phyloP scores from a whole-genome alignment of 1,140 invertebrate genomes.

The Diabrotica virgifera region DNA sequence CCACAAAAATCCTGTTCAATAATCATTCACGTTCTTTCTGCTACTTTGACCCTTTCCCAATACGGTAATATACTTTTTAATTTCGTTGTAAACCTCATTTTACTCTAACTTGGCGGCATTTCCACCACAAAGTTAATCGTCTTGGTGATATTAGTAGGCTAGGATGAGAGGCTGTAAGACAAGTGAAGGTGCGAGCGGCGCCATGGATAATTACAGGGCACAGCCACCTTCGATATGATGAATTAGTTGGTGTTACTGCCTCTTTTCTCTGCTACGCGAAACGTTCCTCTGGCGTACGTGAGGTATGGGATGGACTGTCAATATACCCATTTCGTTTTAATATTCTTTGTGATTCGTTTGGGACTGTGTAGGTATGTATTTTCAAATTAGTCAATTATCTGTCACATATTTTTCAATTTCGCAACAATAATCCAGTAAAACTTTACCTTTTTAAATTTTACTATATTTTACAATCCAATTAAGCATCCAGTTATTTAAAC shows the following conservation, averaged over 20 bases:
- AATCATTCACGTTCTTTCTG: background rate
- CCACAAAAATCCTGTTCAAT: background rate
- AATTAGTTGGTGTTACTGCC: conserved; percentile 31
- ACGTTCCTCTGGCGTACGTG: conserved; percentile 7
- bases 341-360: too few species aligned
- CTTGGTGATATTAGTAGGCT: conserved; percentile 20
- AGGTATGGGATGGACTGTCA: background rate
- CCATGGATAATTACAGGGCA: conserved; percentile 30
- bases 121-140: conserved; percentile 20
- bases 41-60: background rate
- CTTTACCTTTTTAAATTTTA: too few species aligned
- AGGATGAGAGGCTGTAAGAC: conserved; percentile 13
- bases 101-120: conserved; percentile 6
- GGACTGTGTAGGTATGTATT: too few species aligned
- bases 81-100: background rate
- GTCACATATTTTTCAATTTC: too few species aligned
- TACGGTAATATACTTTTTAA: background rate
- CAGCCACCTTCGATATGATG: conserved; percentile 28
- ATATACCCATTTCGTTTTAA: too few species aligned
- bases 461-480: too few species aligned
- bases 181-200: conserved; percentile 31
- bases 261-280: conserved; percentile 22
- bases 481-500: too few species aligned
- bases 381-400: too few species aligned
- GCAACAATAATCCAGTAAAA: too few species aligned